phyloP scores from a whole-genome alignment of 1,140 invertebrate species.

The Gyrodactylus salaris region DNA sequence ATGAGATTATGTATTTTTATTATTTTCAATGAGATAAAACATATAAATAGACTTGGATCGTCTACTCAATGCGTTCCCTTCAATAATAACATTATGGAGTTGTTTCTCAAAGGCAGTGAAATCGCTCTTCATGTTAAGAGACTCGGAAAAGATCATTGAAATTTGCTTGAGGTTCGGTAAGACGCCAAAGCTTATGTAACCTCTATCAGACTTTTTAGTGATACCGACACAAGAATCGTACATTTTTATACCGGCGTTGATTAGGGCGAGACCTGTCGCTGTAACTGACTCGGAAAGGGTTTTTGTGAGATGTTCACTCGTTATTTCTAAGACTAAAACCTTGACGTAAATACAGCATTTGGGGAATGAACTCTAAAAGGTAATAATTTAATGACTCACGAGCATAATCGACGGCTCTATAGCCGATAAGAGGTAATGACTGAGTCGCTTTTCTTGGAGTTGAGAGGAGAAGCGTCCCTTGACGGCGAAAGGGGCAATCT shows the following conservation, averaged over 20 bases:
- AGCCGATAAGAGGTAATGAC: not conserved
- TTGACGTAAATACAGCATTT: not conserved
- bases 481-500: not conserved
- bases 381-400: no score
- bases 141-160: not conserved
- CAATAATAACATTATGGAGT: not conserved
- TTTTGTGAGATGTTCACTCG: not conserved
- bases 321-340: not conserved
- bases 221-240: not conserved
- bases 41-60: not conserved
- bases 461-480: not conserved
- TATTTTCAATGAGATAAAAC: not conserved
- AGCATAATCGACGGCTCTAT: not conserved
- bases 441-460: not conserved
- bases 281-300: not conserved
- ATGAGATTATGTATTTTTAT: not conserved
- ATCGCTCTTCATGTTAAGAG: not conserved
- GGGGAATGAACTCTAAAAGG: not conserved
- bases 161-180: not conserved
- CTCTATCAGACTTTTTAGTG: not conserved
- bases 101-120: not conserved
- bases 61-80: not conserved
- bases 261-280: not conserved
- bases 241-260: not conserved
- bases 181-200: not conserved